Percentiles rank a stretch among this genome's conserved stretches.
These are phyloP conservation scores for Gymnopithys bicolor DNA, from an alignment of 2,797 vertebrate species.

Conservation along the genomic window DNA sequence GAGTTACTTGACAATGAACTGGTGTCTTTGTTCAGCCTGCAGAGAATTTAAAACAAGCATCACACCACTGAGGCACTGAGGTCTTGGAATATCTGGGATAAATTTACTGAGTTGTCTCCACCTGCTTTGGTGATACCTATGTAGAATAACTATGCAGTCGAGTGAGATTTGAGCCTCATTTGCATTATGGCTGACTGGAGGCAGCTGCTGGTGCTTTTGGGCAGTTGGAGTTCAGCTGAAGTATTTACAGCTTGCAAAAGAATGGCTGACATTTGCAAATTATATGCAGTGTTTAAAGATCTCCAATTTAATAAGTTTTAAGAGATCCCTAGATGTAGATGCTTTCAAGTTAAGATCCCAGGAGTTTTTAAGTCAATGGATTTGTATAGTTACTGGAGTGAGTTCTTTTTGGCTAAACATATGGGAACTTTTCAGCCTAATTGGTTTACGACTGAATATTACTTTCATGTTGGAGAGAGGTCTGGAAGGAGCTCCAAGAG, in stretches of 20 bases:
- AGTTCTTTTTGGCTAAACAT: constrained; percentile 1
- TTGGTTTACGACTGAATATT: constrained; percentile 24
- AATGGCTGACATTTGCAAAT: constrained; percentile 25
- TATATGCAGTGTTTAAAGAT: background rate
- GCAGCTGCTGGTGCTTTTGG: background rate
- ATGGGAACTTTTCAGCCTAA: constrained; percentile 36
- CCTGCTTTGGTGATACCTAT: background rate
- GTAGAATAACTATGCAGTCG: background rate
- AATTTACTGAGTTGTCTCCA: background rate
- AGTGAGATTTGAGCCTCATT: background rate
- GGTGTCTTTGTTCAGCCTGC: background rate
- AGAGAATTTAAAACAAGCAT: background rate
- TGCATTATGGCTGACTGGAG: background rate
- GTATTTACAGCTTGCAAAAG: constrained; percentile 23
- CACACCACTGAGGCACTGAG: background rate
- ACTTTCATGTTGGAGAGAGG: background rate
- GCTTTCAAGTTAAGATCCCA: background rate
- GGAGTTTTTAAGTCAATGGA: background rate
- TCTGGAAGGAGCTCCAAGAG: background rate
- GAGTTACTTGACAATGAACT: background rate
- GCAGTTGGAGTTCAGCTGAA: constrained; percentile 22
- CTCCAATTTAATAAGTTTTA: background rate
- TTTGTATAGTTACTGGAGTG: background rate
- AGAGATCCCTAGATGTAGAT: constrained; percentile 24
- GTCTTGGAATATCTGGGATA: background rate